phyloP scores from a whole-genome alignment of 2,113 vertebrate species.

The Hipposideros armiger region DNA sequence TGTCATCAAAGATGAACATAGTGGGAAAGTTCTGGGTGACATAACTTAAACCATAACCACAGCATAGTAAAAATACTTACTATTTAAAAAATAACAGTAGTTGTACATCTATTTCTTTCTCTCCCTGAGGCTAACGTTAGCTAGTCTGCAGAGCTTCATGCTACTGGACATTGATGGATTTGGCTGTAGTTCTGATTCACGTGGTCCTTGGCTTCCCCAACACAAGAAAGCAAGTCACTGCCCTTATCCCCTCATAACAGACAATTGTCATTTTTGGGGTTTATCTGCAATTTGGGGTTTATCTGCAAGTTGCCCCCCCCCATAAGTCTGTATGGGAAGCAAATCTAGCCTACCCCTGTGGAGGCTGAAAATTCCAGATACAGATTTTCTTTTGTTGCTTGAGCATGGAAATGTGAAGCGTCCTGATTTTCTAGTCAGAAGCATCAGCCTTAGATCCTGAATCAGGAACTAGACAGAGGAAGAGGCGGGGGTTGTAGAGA shows the following conservation, averaged over 20 bases:
- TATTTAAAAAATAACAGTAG: not conserved
- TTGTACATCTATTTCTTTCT: not conserved
- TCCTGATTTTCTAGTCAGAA: not conserved
- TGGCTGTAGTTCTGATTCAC: not conserved
- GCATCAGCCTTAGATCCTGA: not conserved
- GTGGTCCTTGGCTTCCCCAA: not conserved
- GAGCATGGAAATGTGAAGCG: not conserved
- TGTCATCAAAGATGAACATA: not conserved
- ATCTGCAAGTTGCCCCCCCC: not conserved
- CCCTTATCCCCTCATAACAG: not conserved
- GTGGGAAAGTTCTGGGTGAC: not conserved
- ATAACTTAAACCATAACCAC: not conserved
- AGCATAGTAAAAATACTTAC: not conserved
- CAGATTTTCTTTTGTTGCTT: not conserved
- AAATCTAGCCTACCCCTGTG: not conserved
- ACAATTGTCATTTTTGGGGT: not conserved
- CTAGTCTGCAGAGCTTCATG: not conserved
- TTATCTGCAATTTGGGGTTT: not conserved
- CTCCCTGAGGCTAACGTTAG: not conserved
- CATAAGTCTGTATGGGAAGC: not conserved
- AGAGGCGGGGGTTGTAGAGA: not conserved
- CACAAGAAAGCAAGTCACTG: not conserved
- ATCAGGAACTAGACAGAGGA: not conserved
- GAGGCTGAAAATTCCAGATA: not conserved
- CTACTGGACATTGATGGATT: not conserved